Conservation (phyloP, 2,888 invertebrate genomes). For the Lacanobia wlatinum region DNA sequence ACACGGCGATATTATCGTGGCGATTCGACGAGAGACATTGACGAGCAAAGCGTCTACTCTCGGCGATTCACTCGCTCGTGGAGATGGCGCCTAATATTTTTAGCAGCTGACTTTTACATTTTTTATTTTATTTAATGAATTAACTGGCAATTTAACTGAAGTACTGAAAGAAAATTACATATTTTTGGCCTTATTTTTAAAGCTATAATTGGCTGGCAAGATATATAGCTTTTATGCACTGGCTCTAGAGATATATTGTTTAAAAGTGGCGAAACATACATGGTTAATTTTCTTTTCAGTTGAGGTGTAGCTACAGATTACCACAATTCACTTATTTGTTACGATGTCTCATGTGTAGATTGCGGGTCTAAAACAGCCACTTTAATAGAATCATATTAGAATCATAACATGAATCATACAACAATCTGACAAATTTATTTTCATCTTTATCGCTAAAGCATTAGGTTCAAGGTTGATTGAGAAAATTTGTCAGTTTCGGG, state of each 20-base stretch:
- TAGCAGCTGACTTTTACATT: neutral
- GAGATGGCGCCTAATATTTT: neutral
- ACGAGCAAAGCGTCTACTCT: no score
- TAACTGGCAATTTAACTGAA: neutral
- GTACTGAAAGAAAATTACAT: neutral
- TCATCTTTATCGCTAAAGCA: no score
- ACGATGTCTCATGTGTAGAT: neutral
- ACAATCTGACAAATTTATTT: no score
- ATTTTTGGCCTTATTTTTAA: neutral
- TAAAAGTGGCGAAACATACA: constrained; percentile 1
- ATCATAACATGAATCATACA: no score
- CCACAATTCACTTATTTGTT: neutral
- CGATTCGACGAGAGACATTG: no score
- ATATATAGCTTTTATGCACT: neutral
- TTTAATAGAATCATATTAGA: no score
- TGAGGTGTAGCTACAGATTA: neutral
- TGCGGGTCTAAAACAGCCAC: no score
- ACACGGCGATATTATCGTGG: no score
- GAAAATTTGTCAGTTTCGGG: no score
- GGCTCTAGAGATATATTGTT: neutral
- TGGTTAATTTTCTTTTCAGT: neutral
- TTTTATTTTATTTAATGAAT: neutral
- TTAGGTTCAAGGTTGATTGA: no score
- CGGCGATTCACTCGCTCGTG: neutral
- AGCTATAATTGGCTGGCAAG: neutral